These are phyloP conservation scores for Lycocorax pyrrhopterus DNA, from an alignment of 2,113 vertebrate species.

Conservation along the genomic window DNA sequence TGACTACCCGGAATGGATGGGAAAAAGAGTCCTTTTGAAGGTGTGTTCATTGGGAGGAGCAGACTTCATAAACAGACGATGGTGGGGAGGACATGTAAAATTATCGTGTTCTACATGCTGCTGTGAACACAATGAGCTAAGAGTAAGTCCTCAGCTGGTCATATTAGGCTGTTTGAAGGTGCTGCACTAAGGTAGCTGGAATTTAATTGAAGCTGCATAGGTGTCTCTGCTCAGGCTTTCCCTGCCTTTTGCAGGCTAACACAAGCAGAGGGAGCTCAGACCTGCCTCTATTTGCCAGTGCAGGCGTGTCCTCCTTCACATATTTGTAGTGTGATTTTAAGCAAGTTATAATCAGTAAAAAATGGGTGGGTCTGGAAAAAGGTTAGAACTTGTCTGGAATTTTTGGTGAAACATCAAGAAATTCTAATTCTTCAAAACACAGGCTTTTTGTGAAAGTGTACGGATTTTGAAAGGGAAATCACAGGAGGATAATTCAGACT, in stretches of 20 bases:
- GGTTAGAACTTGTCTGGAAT: constrained; percentile 34
- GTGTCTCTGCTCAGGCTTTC: background rate
- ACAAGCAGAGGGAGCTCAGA: background rate
- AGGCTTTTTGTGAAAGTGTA: background rate
- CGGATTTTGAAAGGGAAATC: background rate
- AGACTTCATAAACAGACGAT: background rate
- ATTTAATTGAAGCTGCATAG: background rate
- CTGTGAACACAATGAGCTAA: background rate
- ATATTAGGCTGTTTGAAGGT: background rate
- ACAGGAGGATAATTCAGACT: background rate
- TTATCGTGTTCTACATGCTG: fast-evolving
- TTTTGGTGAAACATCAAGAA: constrained; percentile 8
- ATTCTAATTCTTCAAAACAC: background rate
- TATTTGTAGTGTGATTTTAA: background rate
- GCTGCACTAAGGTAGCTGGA: background rate
- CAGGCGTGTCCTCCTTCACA: background rate
- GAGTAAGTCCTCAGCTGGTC: background rate
- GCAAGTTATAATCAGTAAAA: background rate
- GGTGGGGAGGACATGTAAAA: background rate
- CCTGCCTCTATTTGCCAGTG: background rate
- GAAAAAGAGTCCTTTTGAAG: background rate
- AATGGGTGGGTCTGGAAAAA: background rate
- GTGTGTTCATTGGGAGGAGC: background rate
- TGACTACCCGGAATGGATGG: background rate
- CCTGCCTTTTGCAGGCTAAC: background rate